phyloP scores from a whole-genome alignment of 2,113 vertebrate genomes.

The Ellobius talpinus region DNA sequence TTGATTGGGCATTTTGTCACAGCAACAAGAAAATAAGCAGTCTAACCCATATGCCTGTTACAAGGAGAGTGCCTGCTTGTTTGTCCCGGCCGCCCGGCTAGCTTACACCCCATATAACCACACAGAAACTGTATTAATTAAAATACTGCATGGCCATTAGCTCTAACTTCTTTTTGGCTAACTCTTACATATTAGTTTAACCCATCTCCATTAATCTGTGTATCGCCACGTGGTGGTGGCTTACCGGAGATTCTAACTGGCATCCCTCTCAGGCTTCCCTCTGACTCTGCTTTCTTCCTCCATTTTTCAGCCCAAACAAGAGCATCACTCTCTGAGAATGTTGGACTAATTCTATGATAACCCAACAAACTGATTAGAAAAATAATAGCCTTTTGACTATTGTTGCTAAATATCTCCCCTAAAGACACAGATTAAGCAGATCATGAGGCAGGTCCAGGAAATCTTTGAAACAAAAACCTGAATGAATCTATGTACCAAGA shows the following conservation, averaged over 20 bases:
- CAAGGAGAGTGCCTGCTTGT: no score
- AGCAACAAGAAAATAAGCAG: neutral
- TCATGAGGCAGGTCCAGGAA: neutral
- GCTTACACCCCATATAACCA: no score
- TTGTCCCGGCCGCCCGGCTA: no score
- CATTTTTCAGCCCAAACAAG: constrained; percentile 3
- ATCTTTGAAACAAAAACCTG: constrained; percentile 41
- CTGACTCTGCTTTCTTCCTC: no score
- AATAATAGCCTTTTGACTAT: neutral
- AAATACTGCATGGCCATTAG: no score
- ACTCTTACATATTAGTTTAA: no score
- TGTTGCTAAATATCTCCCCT: neutral
- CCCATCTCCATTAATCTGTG: no score
- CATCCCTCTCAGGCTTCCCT: no score
- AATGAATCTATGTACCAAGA: constrained; percentile 16
- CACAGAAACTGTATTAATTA: no score
- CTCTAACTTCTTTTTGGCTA: no score
- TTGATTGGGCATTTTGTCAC: neutral
- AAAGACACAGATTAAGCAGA: neutral
- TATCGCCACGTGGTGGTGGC: no score
- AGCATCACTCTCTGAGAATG: constrained; percentile 13
- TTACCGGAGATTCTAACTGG: no score
- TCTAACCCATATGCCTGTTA: neutral
- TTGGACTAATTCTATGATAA: neutral
- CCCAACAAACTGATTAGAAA: neutral